phyloP scores from a whole-genome alignment of 2,113 vertebrate species.

The Ptyas mucosa region DNA sequence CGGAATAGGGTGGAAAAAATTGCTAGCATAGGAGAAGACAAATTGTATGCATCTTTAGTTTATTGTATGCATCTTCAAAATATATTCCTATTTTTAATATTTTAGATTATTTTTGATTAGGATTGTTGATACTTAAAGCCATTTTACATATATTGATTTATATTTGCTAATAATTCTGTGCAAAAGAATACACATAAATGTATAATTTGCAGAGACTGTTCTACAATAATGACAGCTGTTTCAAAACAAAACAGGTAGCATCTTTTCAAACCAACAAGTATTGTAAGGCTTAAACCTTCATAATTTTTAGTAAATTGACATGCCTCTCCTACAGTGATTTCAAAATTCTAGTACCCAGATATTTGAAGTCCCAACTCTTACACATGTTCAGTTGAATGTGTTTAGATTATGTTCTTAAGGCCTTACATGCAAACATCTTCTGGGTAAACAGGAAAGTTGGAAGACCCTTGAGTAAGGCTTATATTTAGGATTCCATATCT shows the following conservation, averaged over 20 bases:
- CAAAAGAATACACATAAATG: background rate
- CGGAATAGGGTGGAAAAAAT: conserved; percentile 48
- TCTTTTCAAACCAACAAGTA: background rate
- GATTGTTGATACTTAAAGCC: background rate
- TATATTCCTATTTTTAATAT: background rate
- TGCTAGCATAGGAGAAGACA: conserved; percentile 20
- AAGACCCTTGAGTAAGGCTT: background rate
- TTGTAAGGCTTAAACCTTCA: background rate
- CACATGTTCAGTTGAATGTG: background rate
- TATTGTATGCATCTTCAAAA: background rate
- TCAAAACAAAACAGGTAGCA: background rate
- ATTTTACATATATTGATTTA: background rate
- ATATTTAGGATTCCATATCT: background rate
- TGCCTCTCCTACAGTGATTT: background rate
- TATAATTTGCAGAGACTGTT: background rate
- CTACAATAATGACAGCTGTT: background rate
- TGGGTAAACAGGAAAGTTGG: background rate
- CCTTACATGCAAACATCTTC: background rate
- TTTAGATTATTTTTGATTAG: background rate
- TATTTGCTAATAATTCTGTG: background rate
- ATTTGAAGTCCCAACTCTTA: background rate
- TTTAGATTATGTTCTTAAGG: background rate
- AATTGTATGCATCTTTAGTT: background rate
- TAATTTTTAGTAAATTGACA: background rate
- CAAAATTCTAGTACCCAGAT: background rate